Evolutionary conservation across 1,140 invertebrate genomes (phyloP).

Genomic region (Harlomillsia oculata): DNA sequence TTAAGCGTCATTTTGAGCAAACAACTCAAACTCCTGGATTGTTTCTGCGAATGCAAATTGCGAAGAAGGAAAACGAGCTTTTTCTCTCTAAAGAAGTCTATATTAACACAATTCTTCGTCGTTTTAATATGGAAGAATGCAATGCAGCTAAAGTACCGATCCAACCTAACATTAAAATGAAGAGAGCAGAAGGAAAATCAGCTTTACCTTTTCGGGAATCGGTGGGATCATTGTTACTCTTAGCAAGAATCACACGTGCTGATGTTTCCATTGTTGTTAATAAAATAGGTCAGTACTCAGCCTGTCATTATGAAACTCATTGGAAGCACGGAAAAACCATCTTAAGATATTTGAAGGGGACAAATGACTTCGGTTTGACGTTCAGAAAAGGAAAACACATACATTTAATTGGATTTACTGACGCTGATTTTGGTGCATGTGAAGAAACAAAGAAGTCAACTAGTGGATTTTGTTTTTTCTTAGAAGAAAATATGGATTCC

Average conservation of each 20-base stretch:
- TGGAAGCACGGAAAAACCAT: conserved; percentile 7
- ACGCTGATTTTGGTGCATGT: conserved; percentile 37
- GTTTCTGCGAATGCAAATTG: conserved; percentile 39
- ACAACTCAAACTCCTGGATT: conserved; percentile 10
- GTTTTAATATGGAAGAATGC: conserved; percentile 37
- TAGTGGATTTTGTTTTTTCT: conserved; percentile 34
- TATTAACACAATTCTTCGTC: conserved; percentile 36
- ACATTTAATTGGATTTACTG: conserved; percentile 25
- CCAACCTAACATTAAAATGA: background rate
- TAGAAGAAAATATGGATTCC: conserved; percentile 22
- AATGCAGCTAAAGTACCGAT: conserved; percentile 36
- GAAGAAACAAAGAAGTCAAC: conserved; percentile 33
- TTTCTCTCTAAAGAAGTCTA: conserved; percentile 31
- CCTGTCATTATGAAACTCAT: background rate
- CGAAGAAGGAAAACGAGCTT: background rate
- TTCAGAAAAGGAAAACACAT: background rate
- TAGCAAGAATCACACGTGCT: conserved; percentile 20
- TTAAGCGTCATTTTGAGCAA: conserved; percentile 36
- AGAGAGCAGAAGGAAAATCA: conserved; percentile 5
- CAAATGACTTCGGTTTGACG: background rate
- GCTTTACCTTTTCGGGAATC: conserved; percentile 36
- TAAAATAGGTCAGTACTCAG: conserved; percentile 23
- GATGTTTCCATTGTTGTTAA: conserved; percentile 39
- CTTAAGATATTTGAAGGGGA: background rate
- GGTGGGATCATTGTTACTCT: conserved; percentile 16